Base-by-base conservation (phyloP, 2,888 invertebrate genomes). In the Hydriomena furcata region DNA sequence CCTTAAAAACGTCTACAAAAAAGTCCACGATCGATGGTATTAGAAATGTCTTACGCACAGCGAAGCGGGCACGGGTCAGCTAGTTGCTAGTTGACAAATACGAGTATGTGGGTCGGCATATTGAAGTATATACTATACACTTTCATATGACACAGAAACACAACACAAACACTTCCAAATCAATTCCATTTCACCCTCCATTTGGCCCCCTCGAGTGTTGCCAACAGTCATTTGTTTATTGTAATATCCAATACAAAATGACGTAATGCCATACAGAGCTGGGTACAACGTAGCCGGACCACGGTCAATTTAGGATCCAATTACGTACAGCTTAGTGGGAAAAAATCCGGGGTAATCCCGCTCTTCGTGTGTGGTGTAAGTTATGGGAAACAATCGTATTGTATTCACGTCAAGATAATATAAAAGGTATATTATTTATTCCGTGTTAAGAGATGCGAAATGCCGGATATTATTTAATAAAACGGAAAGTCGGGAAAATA, bases 231-330 rank as follows among this genome's bases (percentile, higher is more conserved):
- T 56, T 55, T 64, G 61, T 50, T 50, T 63, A 68, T 63, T 58
- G 58, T 62, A 63, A 68, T 72, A 71, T 65, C 67, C 60, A 60
- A 69, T 68, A 75, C 70, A 75, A n/a, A 77, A 78, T 75, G 70
- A 73, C 68, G 76, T 74, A 76, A 81, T 76, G 74, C 77, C 72
- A 42, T 31, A 43, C 73, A 31, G 17, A 17, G 72, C 71, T 12
- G 37, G 23, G 28, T 11, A 7, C 12, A 31, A 7, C 71, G 67
- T 70, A 66, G 72, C 60, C 71, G 68, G 62, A 64, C 72, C 71
- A 71, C 85, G 86, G 88, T 88, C 88, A 85, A 88, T 89, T 88
- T 88, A 82, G 82, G 79, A 86, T 88, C 85, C 88, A 89, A 89
- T 89, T 89, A 88, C 85, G 86, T 73, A 69, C 77, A 82, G 88